phyloP scores from a whole-genome alignment of 2,113 vertebrate genomes.

The Lagopus muta region DNA sequence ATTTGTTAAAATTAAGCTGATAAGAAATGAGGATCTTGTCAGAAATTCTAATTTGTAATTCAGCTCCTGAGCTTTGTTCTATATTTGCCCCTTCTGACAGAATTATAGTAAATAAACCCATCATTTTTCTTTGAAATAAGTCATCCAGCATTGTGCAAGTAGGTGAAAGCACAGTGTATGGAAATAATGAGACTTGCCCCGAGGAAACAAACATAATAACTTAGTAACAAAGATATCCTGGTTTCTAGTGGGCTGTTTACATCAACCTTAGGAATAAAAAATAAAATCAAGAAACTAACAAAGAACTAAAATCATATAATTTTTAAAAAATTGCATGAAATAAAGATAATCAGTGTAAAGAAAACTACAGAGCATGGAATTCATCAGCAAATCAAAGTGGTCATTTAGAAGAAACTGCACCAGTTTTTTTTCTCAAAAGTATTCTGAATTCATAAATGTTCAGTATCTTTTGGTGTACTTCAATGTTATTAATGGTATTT shows the following conservation, averaged over 20 bases:
- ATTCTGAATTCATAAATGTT: not conserved
- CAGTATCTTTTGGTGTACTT: not conserved
- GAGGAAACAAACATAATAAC: not conserved
- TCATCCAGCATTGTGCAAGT: not conserved
- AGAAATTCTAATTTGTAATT: constrained; percentile 6
- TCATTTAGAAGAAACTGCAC: not conserved
- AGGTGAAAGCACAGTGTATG: not conserved
- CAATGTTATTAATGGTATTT: not conserved
- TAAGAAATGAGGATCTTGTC: not conserved
- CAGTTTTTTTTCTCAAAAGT: not conserved
- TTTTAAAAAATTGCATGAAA: not conserved
- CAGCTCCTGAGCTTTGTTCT: constrained; percentile 9
- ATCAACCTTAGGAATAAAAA: not conserved
- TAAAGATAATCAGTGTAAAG: not conserved
- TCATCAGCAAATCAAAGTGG: not conserved
- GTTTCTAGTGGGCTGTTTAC: not conserved
- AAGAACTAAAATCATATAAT: not conserved
- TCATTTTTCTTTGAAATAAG: constrained; percentile 10
- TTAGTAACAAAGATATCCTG: not conserved
- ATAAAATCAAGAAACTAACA: not conserved
- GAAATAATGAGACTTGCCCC: constrained; percentile 7
- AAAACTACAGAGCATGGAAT: not conserved
- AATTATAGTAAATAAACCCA: constrained; percentile 8
- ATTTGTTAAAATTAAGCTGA: not conserved
- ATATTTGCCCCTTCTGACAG: not conserved